A percentile compares a stretch with the other conserved stretches of the same genome.
phyloP scores from a whole-genome alignment of 2,888 invertebrate species.

The Campopleginae sp. region DNA sequence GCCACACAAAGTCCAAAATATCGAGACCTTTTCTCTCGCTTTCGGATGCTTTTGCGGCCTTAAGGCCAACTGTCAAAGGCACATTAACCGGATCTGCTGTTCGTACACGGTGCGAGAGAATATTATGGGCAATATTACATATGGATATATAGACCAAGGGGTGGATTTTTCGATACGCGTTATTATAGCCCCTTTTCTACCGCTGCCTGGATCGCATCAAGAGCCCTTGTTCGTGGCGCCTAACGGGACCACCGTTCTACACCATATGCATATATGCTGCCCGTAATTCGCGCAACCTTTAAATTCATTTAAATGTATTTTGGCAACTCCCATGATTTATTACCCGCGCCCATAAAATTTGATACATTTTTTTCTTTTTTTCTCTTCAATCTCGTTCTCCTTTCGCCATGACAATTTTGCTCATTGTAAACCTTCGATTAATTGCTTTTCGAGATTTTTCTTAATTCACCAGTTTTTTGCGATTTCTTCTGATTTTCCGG shows the following conservation, averaged over 20 bases:
- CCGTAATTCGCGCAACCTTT: constrained; percentile 47
- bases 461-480: too few relatives aligned
- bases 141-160: constrained; percentile 52
- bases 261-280: constrained; percentile 60
- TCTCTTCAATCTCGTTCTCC: background rate
- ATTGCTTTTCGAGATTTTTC: too few relatives aligned
- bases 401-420: background rate
- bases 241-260: constrained; percentile 34
- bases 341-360: background rate
- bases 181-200: constrained; percentile 59
- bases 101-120: constrained; percentile 45
- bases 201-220: constrained; percentile 52
- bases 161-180: constrained; percentile 54
- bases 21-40: constrained; percentile 58
- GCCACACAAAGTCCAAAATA: constrained; percentile 28
- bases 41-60: constrained; percentile 43
- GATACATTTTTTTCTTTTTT: background rate
- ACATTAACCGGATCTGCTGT: constrained; percentile 9
- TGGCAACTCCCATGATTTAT: constrained; percentile 42
- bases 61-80: constrained; percentile 57
- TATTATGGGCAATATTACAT: constrained; percentile 62
- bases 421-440: too few relatives aligned
- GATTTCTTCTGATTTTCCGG: too few relatives aligned
- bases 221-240: constrained; percentile 57
- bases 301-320: constrained; percentile 62